Base-by-base conservation (phyloP, 2,888 invertebrate genomes). In the Diogma glabrata region DNA sequence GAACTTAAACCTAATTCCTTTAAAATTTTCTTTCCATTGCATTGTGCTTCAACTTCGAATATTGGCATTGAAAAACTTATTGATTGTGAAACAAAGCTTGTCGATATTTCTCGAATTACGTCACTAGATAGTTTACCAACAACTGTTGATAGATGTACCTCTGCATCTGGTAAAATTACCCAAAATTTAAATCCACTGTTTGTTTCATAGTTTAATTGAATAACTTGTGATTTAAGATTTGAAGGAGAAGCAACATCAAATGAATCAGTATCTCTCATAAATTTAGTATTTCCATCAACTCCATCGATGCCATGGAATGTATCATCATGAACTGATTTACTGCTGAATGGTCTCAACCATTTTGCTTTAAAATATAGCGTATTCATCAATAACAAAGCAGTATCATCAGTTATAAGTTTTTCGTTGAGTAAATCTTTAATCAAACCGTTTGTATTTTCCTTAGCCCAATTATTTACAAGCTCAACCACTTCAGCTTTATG, bases 41-140 rank as follows among this genome's bases (percentile, higher is more conserved):
- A 22, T 22, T 43, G 22, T 14, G 43, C n/a, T 43, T 43, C 43
- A 43, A 43, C 23, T 22, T 43, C 43, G n/a, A 43, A 43, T 43
- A 14, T 43, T 22, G 43, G 43, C 20, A 43, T 23, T 14, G 22
- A 43, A 43, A 43, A 43, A n/a, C n/a, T n/a, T n/a, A n/a, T n/a
- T n/a, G n/a, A n/a, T n/a, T n/a, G n/a, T n/a, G n/a, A n/a, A n/a
- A n/a, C n/a, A n/a, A n/a, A n/a, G n/a, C n/a, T n/a, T n/a, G n/a
- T n/a, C n/a, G n/a, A n/a, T n/a, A n/a, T n/a, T n/a, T n/a, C n/a
- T n/a, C n/a, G n/a, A n/a, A n/a, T n/a, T n/a, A n/a, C n/a, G n/a
- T n/a, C n/a, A n/a, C n/a, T n/a, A n/a, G n/a, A n/a, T n/a, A 40
- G 10, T 40, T 40, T 19, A 9, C 19, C 7, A 10, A 20, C 19